These are phyloP conservation scores for Euproctis similis DNA, from an alignment of 2,888 invertebrate genomes.

Conservation along the genomic window DNA sequence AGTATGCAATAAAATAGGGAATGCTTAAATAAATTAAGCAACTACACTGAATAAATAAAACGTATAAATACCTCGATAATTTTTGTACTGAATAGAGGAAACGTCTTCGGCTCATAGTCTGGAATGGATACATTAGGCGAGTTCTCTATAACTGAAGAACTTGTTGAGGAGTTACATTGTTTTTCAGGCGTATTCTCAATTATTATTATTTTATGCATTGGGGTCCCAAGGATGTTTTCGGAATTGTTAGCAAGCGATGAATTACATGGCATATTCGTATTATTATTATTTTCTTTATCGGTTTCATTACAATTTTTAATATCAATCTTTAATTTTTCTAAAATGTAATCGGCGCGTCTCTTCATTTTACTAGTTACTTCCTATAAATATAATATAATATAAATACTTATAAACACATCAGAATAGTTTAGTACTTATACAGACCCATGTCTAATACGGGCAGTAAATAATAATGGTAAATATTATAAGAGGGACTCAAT, in stretches of 20 bases:
- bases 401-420: constrained; percentile 2
- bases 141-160: constrained; percentile 3
- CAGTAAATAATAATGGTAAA: background rate
- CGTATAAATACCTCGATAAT: constrained; percentile 2
- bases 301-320: constrained; percentile 1
- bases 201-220: constrained; percentile 2
- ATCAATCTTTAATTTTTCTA: constrained; percentile 2
- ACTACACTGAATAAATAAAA: constrained; percentile 2
- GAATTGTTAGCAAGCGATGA: constrained; percentile 2
- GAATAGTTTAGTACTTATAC: no score
- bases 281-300: constrained; percentile 1
- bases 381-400: constrained; percentile 1
- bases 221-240: constrained; percentile 1
- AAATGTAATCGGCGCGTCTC: constrained; percentile 3
- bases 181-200: constrained; percentile 3
- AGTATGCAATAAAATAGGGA: constrained; percentile 2
- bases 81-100: constrained; percentile 2
- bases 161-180: constrained; percentile 1
- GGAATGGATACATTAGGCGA: constrained; percentile 2
- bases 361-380: constrained; percentile 2
- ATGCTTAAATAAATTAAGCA: constrained; percentile 1
- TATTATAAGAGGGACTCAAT: constrained; percentile 2
- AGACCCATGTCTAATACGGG: no score
- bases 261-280: constrained; percentile 2
- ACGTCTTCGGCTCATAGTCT: constrained; percentile 2